Conservation (phyloP, 2,797 vertebrate genomes). For the Pseudomugil tenellus region DNA sequence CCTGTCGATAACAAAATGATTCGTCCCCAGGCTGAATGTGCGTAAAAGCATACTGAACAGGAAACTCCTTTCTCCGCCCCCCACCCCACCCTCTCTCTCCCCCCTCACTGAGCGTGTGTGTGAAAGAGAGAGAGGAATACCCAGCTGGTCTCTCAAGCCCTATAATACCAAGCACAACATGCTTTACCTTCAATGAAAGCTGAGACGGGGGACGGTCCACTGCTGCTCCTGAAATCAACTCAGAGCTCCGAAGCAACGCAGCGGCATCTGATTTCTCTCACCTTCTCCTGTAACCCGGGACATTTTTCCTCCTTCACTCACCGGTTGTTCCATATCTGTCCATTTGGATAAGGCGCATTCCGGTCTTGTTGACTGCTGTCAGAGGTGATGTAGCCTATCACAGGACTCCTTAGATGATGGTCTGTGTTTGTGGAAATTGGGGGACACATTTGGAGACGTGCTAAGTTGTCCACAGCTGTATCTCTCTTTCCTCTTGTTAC, state of each 20-base stretch:
- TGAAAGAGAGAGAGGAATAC: slow-evolving; percentile 51
- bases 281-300: slow-evolving; percentile 25
- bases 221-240: slow-evolving; percentile 67
- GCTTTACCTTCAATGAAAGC: slow-evolving; percentile 82
- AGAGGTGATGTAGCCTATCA: slow-evolving; percentile 49
- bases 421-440: slow-evolving; percentile 59
- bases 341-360: slow-evolving; percentile 33
- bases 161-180: slow-evolving; percentile 80
- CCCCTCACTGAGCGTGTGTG: slow-evolving; percentile 16
- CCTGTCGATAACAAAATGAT: slow-evolving; percentile 50
- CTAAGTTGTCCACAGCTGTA: slow-evolving; percentile 29
- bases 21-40: slow-evolving; percentile 59
- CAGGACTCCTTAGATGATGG: slow-evolving; percentile 68
- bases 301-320: background rate
- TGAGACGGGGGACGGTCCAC: slow-evolving; percentile 63
- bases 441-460: slow-evolving; percentile 46
- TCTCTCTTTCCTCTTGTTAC: background rate
- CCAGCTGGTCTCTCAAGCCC: slow-evolving; percentile 77
- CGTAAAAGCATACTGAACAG: slow-evolving; percentile 58
- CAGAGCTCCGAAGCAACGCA: slow-evolving; percentile 34
- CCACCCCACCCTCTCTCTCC: slow-evolving; percentile 16
- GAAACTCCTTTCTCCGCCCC: slow-evolving; percentile 41
- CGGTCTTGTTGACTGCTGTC: slow-evolving; percentile 16
- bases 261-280: slow-evolving; percentile 27
- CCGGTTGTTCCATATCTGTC: slow-evolving; percentile 6